These are phyloP conservation scores for Drosophila tropicalis DNA, from an alignment of 1,140 invertebrate species.

Conservation along the genomic window DNA sequence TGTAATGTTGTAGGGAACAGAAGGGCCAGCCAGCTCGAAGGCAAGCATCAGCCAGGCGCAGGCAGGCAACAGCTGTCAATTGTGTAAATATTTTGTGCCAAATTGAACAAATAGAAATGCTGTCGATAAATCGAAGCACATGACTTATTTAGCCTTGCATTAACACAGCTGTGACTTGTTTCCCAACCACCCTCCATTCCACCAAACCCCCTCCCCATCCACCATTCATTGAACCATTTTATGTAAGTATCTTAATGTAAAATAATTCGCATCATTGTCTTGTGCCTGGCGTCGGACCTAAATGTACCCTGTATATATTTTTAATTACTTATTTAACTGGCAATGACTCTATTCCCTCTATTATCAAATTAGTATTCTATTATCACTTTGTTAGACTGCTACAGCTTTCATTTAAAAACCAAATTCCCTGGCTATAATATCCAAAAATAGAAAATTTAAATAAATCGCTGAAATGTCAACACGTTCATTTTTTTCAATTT, in stretches of 20 bases:
- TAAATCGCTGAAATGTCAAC: too few species aligned
- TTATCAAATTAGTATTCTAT: too few species aligned
- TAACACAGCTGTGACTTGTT: constrained; percentile 57
- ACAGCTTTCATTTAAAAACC: too few species aligned
- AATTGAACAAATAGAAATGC: constrained; percentile 61
- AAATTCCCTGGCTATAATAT: too few species aligned
- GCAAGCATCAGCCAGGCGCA: constrained; percentile 25
- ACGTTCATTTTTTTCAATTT: too few species aligned
- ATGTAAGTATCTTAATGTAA: constrained; percentile 25
- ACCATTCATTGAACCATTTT: constrained; percentile 2
- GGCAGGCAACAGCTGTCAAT: constrained; percentile 52
- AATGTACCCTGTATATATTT: too few species aligned
- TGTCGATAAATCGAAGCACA: constrained; percentile 63
- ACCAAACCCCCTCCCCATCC: background rate
- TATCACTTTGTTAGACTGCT: too few species aligned
- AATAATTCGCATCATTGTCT: background rate
- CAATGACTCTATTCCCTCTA: too few species aligned
- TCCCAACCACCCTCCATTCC: background rate
- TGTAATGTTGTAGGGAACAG: background rate
- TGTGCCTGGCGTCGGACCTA: too few species aligned
- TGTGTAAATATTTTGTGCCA: constrained; percentile 65
- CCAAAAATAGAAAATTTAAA: too few species aligned
- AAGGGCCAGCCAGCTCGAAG: background rate
- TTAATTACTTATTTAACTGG: too few species aligned
- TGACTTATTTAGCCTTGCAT: constrained; percentile 54